Percentiles rank a stretch among this genome's conserved stretches.
phyloP scores from a whole-genome alignment of 1,140 invertebrate species.

The Oryzaephilus surinamensis region DNA sequence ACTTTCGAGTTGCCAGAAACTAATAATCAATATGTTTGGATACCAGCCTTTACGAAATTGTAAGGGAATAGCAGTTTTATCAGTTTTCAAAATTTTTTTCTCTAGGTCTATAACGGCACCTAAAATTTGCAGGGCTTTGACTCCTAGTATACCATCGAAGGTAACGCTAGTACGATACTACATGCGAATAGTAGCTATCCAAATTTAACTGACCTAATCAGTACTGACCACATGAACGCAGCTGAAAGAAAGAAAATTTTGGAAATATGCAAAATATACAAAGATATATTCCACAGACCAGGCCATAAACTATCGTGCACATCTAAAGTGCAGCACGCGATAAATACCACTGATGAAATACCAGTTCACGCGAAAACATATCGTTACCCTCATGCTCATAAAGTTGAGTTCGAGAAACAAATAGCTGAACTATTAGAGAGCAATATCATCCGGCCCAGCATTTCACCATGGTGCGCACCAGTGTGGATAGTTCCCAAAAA shows the following conservation, averaged over 20 bases:
- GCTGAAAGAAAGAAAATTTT: constrained; percentile 8
- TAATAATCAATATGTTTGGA: too few species aligned
- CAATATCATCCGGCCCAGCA: constrained; percentile 10
- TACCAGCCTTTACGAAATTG: too few species aligned
- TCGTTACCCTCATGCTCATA: constrained; percentile 23
- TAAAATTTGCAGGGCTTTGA: too few species aligned
- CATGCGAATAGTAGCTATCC: too few species aligned
- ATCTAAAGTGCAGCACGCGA: constrained; percentile 6
- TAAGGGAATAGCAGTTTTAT: too few species aligned
- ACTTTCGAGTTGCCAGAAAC: too few species aligned
- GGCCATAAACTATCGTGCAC: constrained; percentile 8
- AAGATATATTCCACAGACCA: constrained; percentile 8
- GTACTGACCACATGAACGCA: constrained; percentile 11
- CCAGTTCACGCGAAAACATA: constrained; percentile 22
- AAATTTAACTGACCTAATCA: constrained; percentile 14
- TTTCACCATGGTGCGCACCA: constrained; percentile 19
- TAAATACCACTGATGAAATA: background rate
- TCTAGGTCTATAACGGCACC: too few species aligned
- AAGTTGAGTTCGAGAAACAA: constrained; percentile 25
- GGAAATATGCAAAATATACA: constrained; percentile 10
- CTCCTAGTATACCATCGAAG: too few species aligned
- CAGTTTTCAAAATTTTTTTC: too few species aligned
- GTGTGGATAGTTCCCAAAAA: constrained; percentile 29
- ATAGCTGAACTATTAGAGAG: constrained; percentile 13
- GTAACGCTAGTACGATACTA: too few species aligned